phyloP scores from a whole-genome alignment of 2,888 invertebrate species.

The Eupithecia insigniata region DNA sequence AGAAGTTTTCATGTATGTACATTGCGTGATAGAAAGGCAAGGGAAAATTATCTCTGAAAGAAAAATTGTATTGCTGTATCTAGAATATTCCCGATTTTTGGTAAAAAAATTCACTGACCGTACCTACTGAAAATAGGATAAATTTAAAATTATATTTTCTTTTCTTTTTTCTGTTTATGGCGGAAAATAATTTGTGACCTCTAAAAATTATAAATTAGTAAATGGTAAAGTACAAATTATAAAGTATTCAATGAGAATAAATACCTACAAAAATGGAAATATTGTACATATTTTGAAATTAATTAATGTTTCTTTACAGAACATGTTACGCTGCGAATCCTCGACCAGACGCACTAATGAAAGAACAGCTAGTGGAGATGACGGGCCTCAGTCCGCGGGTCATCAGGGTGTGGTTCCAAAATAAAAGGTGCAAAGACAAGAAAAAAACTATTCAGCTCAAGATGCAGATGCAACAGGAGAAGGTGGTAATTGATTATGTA shows the following conservation, averaged over 20 bases:
- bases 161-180: not conserved
- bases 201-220: too few species aligned
- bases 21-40: not conserved
- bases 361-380: constrained; percentile 99
- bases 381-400: constrained; percentile 98
- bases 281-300: too few species aligned
- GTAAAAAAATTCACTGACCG: not conserved
- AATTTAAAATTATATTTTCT: not conserved
- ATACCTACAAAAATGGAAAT: too few species aligned
- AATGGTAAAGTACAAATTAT: too few species aligned
- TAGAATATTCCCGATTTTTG: not conserved
- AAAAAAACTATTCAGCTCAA: constrained; percentile 98
- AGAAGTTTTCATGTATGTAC: not conserved
- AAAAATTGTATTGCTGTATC: not conserved
- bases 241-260: too few species aligned
- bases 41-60: not conserved
- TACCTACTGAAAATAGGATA: not conserved
- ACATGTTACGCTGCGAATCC: constrained; percentile 99
- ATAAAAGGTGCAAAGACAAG: constrained; percentile 98
- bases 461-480: constrained; percentile 98
- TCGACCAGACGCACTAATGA: constrained; percentile 99
- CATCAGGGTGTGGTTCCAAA: constrained; percentile 99
- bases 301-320: constrained; percentile 63
- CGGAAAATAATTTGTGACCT: too few species aligned
- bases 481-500: constrained; percentile 86